Evolutionary conservation across 2,113 vertebrate species (phyloP), one percentile per base, ranked within the genome.

Genomic region (Chaetura pelagica): DNA sequence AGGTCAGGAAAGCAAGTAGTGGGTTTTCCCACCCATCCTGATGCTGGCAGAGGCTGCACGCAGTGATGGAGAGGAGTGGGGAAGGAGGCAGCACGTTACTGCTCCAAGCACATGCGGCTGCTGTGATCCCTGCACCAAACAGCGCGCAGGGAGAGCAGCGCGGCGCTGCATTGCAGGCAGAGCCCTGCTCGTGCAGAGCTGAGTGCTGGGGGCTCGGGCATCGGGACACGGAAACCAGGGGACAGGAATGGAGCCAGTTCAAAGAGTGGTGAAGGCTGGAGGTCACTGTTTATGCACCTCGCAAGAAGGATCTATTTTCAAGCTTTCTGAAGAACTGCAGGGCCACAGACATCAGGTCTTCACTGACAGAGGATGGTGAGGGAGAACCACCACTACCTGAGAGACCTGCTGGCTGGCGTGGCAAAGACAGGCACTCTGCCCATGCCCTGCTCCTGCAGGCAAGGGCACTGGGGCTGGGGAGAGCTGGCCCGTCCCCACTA

Each of bases 151-250:
- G 90, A 38, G 34, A 48, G 68, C 2, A 0, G 61, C 5, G 15
- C 15, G 6, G 90, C 52, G 35, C 96, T 97, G 96, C 96, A 97
- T 95, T 97, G 96, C 96, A 90, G 96, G 59, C 87, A 71, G 73
- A n/a, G 35, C 76, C 24, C 54, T 30, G 91, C 46, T 42, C 14
- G 4, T 58, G 93, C 80, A 67, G 73, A 46, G 14, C 59, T 27
- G 4, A 52, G 38, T 58, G 58, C 67, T 12, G 7, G 32, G 40
- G 22, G 21, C 84, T 89, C 54, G 11, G 48, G 15, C 15, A 0
- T 3, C 6, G 7, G 49, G 40, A 29, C 55, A 12, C 6, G 8
- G 59, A 73, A 63, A 38, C 1, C 1, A 29, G 2, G 40, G 57
- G 34, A 40, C 2, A 7, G 52, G 68, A 74, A 72, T 0, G 12